Base-by-base conservation (phyloP, 2,888 invertebrate genomes). In the Merodon equestris region DNA sequence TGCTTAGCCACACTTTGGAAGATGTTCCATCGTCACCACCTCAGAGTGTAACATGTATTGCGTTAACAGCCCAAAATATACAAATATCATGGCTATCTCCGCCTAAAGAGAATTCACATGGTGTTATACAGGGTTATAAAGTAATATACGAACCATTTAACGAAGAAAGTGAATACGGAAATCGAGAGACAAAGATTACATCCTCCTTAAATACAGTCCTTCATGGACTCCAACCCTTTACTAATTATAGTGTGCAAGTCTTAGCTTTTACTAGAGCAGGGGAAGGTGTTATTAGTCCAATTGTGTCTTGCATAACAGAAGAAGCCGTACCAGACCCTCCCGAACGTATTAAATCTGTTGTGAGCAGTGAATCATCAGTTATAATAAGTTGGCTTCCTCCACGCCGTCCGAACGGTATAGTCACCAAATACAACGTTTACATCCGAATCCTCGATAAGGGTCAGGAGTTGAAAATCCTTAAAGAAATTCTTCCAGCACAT, bases 81-180 rank as follows among this genome's bases (percentile, higher is more conserved):
- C 93, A 94, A 86, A 91, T 94, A 71, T 91, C 92, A 3, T 95
- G 93, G 93, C 91, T 91, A 76, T 91, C 92, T 0, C 93, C 93
- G 0, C 93, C 93, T 0, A 87, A 89, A 19, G 91, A 91, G 40
- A 90, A 91, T 81, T 91, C 92, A 75, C 93, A 93, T 57, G 94
- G 94, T 38, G 91, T 93, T 53, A 91, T 93, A 81, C 92, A 93
- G 85, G 95, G 95, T 9, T 96, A 95, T 89, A 95, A 94, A 87
- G 90, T 96, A 60, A 90, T 94, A 45, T 95, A 94, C 86, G 91
- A 92, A 76, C 90, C 91, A 2, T 87, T 85, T 1, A 85, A 85
- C 54, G 82, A 87, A 1, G 87, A 88, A 36, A 84, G 84, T 19
- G 87, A 89, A 34, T 88, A 88, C 50, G 86, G 85, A 10, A 84